phyloP scores from a whole-genome alignment of 2,113 vertebrate genomes.

The Hippocampus guttulatus region DNA sequence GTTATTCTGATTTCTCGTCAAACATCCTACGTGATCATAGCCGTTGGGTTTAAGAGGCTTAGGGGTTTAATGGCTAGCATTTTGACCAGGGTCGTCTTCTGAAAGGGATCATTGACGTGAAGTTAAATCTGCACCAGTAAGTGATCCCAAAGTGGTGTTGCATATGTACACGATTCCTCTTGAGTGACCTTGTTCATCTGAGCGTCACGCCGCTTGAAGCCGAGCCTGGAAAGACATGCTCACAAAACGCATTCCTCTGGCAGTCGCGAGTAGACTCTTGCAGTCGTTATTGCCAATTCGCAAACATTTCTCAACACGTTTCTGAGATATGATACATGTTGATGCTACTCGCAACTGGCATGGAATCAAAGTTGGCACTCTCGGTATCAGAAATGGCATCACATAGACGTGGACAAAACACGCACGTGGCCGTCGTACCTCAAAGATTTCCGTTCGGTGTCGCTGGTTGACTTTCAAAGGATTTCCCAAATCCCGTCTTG shows the following conservation, averaged over 20 bases:
- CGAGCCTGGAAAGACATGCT: slow-evolving; percentile 43
- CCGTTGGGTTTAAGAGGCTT: slow-evolving; percentile 7
- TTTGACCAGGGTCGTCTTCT: slow-evolving; percentile 12
- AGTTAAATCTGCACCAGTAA: slow-evolving; percentile 13
- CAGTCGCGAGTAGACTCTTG: slow-evolving; percentile 42
- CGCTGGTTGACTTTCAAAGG: background rate
- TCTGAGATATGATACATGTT: slow-evolving; percentile 16
- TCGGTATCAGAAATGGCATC: background rate
- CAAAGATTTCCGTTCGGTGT: background rate
- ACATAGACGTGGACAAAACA: background rate
- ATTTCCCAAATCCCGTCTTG: no score
- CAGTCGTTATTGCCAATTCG: slow-evolving; percentile 57
- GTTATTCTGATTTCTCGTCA: slow-evolving; percentile 11
- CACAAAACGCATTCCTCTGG: slow-evolving; percentile 56
- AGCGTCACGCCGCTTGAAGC: slow-evolving; percentile 9
- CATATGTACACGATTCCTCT: background rate
- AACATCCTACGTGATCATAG: slow-evolving; percentile 17
- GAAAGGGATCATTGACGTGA: background rate
- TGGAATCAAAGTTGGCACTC: background rate
- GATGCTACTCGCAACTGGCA: slow-evolving; percentile 16
- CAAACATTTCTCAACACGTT: slow-evolving; percentile 41
- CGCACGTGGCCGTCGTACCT: background rate
- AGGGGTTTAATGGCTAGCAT: slow-evolving; percentile 14
- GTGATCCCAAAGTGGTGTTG: background rate
- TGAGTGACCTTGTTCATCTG: slow-evolving; percentile 1